Conservation (phyloP, 2,888 invertebrate genomes). For the Pachydiplax longipennis region DNA sequence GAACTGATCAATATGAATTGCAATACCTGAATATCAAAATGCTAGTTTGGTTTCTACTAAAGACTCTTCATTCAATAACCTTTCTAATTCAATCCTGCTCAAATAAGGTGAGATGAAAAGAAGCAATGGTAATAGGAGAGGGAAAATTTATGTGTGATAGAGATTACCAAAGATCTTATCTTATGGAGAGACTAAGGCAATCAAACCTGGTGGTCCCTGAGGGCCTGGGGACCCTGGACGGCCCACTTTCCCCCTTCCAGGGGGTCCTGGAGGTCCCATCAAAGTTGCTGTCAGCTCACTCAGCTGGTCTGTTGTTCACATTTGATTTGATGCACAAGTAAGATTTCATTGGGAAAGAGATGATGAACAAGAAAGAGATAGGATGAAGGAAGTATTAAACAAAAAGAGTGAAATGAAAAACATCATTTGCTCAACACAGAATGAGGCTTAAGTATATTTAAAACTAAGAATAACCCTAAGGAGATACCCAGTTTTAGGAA, state of each 20-base stretch:
- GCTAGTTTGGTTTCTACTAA: neutral
- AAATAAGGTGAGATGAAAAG: slow-evolving; percentile 40
- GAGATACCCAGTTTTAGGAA: too few relatives aligned
- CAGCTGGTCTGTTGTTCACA: slow-evolving; percentile 70
- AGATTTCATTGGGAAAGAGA: slow-evolving; percentile 26
- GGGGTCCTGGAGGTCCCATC: slow-evolving; percentile 72
- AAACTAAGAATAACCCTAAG: neutral
- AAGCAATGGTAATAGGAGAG: neutral
- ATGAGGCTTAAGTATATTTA: too few relatives aligned
- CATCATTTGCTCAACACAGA: neutral
- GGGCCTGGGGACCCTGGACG: slow-evolving; percentile 74
- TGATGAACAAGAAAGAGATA: neutral
- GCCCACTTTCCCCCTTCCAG: slow-evolving; percentile 72
- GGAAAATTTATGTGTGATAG: too few relatives aligned
- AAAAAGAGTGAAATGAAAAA: neutral
- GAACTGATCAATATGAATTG: neutral
- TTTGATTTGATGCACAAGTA: slow-evolving; percentile 43
- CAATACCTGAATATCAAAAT: neutral
- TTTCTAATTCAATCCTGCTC: slow-evolving; percentile 51
- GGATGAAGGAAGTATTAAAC: neutral
- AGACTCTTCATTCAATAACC: neutral
- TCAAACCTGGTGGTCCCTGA: slow-evolving; percentile 71
- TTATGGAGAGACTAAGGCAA: slow-evolving; percentile 7
- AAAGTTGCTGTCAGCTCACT: slow-evolving; percentile 71
- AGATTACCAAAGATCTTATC: too few relatives aligned